Conservation (phyloP, 2,797 vertebrate species). For the Pipistrellus kuhlii region DNA sequence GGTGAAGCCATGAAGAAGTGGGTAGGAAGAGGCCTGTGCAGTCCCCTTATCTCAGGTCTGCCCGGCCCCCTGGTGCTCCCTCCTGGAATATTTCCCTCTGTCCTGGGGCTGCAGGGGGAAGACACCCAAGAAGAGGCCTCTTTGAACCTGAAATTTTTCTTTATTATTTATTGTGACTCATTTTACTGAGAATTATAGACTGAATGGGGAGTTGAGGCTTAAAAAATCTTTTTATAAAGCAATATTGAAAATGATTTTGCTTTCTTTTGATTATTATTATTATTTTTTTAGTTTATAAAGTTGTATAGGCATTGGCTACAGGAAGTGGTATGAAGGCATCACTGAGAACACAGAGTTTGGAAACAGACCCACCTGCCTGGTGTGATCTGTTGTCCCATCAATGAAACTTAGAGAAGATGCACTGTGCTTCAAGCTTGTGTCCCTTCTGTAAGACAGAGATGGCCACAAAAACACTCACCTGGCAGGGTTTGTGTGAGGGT, state of each 20-base stretch:
- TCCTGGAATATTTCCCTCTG: fast-evolving
- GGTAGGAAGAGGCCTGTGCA: neutral
- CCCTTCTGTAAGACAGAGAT: neutral
- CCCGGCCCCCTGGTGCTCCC: conserved; percentile 41
- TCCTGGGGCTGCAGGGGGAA: neutral
- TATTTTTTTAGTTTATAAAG: neutral
- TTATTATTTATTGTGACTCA: neutral
- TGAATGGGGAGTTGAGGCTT: neutral
- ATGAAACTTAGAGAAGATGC: too few relatives aligned
- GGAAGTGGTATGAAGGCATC: neutral
- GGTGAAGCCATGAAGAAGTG: too few relatives aligned
- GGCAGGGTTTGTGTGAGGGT: too few relatives aligned
- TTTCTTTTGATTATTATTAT: neutral
- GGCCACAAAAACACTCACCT: too few relatives aligned
- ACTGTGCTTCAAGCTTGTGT: fast-evolving
- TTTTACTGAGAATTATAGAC: neutral
- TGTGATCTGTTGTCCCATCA: fast-evolving
- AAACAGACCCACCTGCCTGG: fast-evolving
- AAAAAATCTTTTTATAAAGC: neutral
- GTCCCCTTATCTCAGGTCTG: neutral
- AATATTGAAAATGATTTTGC: neutral
- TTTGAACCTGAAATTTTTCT: fast-evolving
- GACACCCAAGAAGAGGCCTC: fast-evolving
- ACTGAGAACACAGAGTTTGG: fast-evolving
- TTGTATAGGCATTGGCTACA: neutral